Conservation (phyloP, 2,888 invertebrate genomes). For the Synergus japonicus region DNA sequence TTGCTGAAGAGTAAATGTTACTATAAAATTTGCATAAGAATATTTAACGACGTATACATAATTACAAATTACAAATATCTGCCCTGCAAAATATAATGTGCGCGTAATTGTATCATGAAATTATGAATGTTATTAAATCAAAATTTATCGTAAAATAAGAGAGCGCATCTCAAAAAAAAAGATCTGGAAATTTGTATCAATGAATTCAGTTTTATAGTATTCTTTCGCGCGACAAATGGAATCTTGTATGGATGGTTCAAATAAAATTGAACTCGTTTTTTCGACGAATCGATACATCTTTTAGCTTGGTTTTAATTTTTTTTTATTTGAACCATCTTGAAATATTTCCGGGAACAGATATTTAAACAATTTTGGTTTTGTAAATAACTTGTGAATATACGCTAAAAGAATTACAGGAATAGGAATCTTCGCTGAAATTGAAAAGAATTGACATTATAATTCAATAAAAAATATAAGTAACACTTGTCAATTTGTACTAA, state of each 20-base stretch:
- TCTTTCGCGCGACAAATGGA: neutral
- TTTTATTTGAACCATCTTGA: constrained; percentile 14
- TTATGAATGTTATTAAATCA: constrained; percentile 45
- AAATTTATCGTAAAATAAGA: constrained; percentile 43
- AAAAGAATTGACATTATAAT: constrained; percentile 31
- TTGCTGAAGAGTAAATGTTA: constrained; percentile 70
- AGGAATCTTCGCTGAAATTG: constrained; percentile 22
- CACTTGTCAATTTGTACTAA: constrained; percentile 44
- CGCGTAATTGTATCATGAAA: constrained; percentile 42
- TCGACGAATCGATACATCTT: neutral
- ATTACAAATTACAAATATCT: constrained; percentile 51
- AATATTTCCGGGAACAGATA: neutral
- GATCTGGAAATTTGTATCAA: neutral
- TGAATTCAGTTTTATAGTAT: neutral
- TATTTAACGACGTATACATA: constrained; percentile 59
- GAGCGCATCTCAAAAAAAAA: constrained; percentile 26
- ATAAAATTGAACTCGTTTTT: constrained; percentile 4
- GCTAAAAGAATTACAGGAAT: constrained; percentile 5
- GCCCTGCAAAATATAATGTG: constrained; percentile 53
- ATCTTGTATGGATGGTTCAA: constrained; percentile 22
- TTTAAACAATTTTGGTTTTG: constrained; percentile 16
- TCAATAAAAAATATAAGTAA: constrained; percentile 46
- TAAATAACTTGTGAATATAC: constrained; percentile 41
- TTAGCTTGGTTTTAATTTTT: neutral
- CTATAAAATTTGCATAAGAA: constrained; percentile 64